phyloP scores from a whole-genome alignment of 2,888 invertebrate species.

The Maniola hyperantus region DNA sequence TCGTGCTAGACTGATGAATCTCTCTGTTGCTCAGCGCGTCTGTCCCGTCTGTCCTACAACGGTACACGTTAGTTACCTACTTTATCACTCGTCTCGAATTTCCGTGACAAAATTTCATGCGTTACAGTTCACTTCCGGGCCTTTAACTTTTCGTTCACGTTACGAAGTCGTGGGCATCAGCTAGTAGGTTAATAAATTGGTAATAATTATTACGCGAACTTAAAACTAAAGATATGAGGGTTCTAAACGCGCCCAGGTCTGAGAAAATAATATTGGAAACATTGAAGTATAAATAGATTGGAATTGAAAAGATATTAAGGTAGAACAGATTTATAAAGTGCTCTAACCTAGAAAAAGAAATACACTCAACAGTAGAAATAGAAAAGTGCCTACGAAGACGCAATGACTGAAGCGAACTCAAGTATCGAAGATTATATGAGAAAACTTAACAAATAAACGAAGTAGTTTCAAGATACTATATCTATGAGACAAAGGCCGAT shows the following conservation, averaged over 20 bases:
- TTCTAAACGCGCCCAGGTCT: no score
- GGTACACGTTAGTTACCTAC: constrained; percentile 28
- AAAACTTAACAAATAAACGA: constrained; percentile 23
- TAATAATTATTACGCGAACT: no score
- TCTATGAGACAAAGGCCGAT: constrained; percentile 23
- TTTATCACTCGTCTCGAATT: constrained; percentile 31
- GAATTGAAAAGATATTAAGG: no score
- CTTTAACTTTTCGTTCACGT: no score
- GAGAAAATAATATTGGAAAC: no score
- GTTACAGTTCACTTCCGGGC: no score
- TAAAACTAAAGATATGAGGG: no score
- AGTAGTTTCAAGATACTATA: constrained; percentile 22
- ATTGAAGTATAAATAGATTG: no score
- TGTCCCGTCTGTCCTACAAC: constrained; percentile 23
- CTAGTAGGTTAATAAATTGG: no score
- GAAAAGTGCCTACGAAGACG: background rate
- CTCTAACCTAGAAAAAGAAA: background rate
- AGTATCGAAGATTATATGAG: background rate
- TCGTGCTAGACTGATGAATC: constrained; percentile 58
- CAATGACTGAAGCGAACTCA: background rate
- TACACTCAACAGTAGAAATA: no score
- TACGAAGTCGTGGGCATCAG: no score
- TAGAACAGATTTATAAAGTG: no score
- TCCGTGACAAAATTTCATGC: background rate
- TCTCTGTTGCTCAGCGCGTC: constrained; percentile 28